Evolutionary conservation across 2,797 vertebrate genomes (phyloP).

Genomic region (Phoxinus dragarum): DNA sequence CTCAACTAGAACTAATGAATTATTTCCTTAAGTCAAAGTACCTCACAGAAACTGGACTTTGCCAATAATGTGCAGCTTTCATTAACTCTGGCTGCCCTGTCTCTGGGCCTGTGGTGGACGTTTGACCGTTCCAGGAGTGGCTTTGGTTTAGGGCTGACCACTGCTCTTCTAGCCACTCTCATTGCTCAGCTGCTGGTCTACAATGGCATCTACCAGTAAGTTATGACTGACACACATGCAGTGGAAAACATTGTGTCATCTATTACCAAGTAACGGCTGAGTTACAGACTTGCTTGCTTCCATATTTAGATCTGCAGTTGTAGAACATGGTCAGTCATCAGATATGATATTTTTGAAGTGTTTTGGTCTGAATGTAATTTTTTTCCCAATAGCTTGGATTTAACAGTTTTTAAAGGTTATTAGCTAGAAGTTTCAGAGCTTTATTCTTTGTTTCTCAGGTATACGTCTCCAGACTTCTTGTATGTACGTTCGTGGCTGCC

Average conservation of each 20-base stretch:
- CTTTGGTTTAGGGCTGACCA: conserved; percentile 96
- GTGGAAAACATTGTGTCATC: neutral
- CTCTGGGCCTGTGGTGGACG: conserved; percentile 97
- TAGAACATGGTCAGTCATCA: neutral
- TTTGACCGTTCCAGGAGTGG: conserved; percentile 97
- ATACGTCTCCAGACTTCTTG: conserved; percentile 94
- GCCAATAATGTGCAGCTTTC: conserved; percentile 97
- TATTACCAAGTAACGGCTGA: neutral
- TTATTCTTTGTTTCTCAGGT: conserved; percentile 75
- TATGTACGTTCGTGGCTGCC: conserved; percentile 98
- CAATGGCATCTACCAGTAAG: conserved; percentile 97
- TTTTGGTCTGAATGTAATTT: neutral
- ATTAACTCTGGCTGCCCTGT: conserved; percentile 92
- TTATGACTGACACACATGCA: conserved; percentile 45
- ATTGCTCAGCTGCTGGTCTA: conserved; percentile 97
- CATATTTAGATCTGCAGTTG: neutral
- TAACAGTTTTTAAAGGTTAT: neutral
- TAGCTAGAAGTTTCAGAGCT: neutral
- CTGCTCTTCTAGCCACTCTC: conserved; percentile 93
- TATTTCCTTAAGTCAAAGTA: conserved; percentile 79
- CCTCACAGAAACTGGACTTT: conserved; percentile 92
- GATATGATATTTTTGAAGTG: neutral
- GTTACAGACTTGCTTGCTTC: neutral
- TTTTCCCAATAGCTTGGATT: neutral
- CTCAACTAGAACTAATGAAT: neutral